Base-by-base conservation (phyloP, 2,113 vertebrate genomes). In the Dryoscopus gambensis region DNA sequence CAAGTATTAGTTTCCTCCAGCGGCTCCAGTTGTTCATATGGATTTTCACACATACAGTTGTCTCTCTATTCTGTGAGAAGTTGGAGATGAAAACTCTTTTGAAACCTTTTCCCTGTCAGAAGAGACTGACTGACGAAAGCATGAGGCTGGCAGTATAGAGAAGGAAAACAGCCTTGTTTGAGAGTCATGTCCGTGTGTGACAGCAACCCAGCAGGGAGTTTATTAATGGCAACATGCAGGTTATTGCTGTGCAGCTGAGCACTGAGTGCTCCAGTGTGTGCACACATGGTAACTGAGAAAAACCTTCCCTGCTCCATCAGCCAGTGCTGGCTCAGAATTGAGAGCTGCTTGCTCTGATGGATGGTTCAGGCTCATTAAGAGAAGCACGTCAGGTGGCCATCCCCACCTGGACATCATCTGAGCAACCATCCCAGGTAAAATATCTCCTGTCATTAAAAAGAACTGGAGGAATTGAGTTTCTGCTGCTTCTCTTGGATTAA, bases 311-410 rank as follows among this genome's bases (percentile, higher is more conserved):
- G 30, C 16, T 24, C 31, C 2, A 0, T 14, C 44, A 82, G 57
- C 9, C 63, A 53, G 55, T 1, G 3, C 21, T 71, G 5, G 0
- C 37, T 39, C 71, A 50, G 76, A 53, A 9, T 3, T 23, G 16
- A 14, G 20, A 27, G 44, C 3, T 88, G 22, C 10, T 75, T 42
- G 18, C 52, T 59, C 35, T 33, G 52, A 59, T 8, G 46, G 60
- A n/a, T 57, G 28, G 17, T 30, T 64, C 57, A 84, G 31, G 37
- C 15, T 77, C 13, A 27, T 30, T 28, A 35, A 60, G 20, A 39
- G 7, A 50, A 76, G 23, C n/a, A 24, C 11, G 14, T 4, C 0
- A 1, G 8, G 23, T 30, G 24, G 11, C 20, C 28, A 69, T 3
- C 3, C 23, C 18, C 11, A 73, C 39, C 71, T 77, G 57, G 28